Evolutionary conservation across 1,140 invertebrate genomes (phyloP), one percentile per base, ranked within the genome.

Genomic region (Apocrypta bakeri): DNA sequence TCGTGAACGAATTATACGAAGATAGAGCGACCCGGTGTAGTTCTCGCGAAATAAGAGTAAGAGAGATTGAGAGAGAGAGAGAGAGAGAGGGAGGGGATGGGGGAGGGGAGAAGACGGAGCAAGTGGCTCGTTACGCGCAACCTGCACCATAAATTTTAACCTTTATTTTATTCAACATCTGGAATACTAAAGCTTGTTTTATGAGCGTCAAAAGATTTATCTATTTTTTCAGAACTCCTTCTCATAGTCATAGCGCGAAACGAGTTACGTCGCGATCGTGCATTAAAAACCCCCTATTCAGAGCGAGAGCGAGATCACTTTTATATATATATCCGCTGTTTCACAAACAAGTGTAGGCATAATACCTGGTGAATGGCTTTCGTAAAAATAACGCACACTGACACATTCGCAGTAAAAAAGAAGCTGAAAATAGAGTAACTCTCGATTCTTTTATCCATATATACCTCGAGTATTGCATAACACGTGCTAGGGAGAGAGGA

Each of bases 121-220:
- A 81, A 63, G 68, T 56, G 29, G 33, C 72, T 81, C 79, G 48
- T 80, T 40, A 73, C 56, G 24, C 66, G 79, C 37, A 48, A 66
- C 71, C 42, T n/a, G 42, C 1, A 21, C 72, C 69, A 81, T 74
- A 74, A 81, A 75, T 75, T 81, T 63, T 81, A 81, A 73, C 71
- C 79, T 81, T 81, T 74, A 81, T 81, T 81, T 81, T 75, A 81
- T 81, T 81, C 71, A 74, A 75, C 71, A 81, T 75, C 56, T 40
- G 25, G 79, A 75, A 48, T 81, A 75, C 42, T 66, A 79, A 81
- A 81, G 63, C 61, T 68, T 61, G 68, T 75, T 75, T 75, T 81
- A 81, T 68, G 72, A 25, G 37, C 24, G 25, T 21, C 71, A 74
- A 75, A 80, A 75, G 37, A 80, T 81, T 75, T 75, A 68, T 75